Percentiles rank a stretch among this genome's conserved stretches.
phyloP scores from a whole-genome alignment of 2,797 vertebrate genomes.

The Phrynocephalus forsythii region DNA sequence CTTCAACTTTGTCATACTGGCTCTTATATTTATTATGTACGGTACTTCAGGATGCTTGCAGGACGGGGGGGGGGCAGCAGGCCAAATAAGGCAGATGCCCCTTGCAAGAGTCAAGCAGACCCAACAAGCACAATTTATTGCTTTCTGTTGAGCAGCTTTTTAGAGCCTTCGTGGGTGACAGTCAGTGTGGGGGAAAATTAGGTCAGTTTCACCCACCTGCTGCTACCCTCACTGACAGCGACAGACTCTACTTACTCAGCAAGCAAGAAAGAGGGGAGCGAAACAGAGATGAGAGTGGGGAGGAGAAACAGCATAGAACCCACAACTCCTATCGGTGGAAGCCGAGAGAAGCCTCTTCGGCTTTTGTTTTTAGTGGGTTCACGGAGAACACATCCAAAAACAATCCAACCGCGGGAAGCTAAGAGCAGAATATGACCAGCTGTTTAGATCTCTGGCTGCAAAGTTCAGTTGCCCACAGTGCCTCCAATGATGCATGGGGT shows the following conservation, averaged over 20 bases:
- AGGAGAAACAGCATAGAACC: background rate
- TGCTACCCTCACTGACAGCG: background rate
- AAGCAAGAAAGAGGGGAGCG: background rate
- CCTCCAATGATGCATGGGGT: too few species aligned
- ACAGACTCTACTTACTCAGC: background rate
- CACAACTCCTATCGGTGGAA: too few species aligned
- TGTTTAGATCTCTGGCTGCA: too few species aligned
- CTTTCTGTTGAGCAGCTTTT: constrained; percentile 11
- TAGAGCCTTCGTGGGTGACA: constrained; percentile 6
- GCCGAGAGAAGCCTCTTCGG: too few species aligned
- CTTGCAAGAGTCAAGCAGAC: background rate
- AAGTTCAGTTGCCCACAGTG: too few species aligned
- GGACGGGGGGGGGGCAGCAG: too few species aligned
- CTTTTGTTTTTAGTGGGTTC: background rate
- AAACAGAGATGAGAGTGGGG: background rate
- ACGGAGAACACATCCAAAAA: background rate
- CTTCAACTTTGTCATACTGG: background rate
- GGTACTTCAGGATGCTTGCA: background rate
- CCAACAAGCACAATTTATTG: background rate
- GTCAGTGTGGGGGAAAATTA: background rate
- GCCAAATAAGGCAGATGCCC: background rate
- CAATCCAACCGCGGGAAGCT: too few species aligned
- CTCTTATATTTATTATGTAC: too few species aligned
- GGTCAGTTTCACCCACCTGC: constrained; percentile 11
- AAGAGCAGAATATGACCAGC: too few species aligned